Percentiles rank a stretch among this genome's conserved stretches.
These are phyloP conservation scores for Arion vulgaris DNA, from an alignment of 1,140 invertebrate genomes.

Conservation along the genomic window DNA sequence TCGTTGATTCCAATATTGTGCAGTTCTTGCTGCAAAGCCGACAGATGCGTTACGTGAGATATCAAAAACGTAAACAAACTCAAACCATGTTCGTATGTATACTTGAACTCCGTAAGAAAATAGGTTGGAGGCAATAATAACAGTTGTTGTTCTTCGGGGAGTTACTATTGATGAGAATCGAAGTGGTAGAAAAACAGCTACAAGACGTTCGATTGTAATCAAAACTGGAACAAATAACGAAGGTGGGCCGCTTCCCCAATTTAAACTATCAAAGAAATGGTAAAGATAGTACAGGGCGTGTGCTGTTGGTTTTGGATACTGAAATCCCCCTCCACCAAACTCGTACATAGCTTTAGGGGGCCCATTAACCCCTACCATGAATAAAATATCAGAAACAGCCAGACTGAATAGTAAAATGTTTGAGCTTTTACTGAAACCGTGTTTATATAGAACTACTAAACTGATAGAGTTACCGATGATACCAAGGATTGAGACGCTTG, in stretches of 20 bases:
- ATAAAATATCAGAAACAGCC: constrained; percentile 14
- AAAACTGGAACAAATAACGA: neutral
- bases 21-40: neutral
- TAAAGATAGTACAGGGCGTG: neutral
- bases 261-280: constrained; percentile 20
- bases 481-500: neutral
- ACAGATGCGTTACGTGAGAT: neutral
- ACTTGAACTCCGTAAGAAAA: neutral
- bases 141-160: neutral
- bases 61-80: constrained; percentile 13
- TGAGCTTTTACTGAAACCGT: constrained; percentile 19
- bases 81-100: constrained; percentile 21
- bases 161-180: neutral
- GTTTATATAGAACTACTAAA: constrained; percentile 1
- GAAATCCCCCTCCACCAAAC: constrained; percentile 9
- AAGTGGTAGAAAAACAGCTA: neutral
- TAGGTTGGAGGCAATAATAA: neutral
- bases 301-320: neutral
- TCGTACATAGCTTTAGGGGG: constrained; percentile 9
- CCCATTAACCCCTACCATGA: constrained; percentile 19
- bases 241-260: constrained; percentile 18
- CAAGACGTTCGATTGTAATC: constrained; percentile 2
- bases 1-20: neutral
- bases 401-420: constrained; percentile 18
- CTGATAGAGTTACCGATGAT: constrained; percentile 15